Evolutionary conservation across 2,888 invertebrate species (phyloP), one percentile per base, ranked within the genome.

Genomic region (Tipula vernalis): DNA sequence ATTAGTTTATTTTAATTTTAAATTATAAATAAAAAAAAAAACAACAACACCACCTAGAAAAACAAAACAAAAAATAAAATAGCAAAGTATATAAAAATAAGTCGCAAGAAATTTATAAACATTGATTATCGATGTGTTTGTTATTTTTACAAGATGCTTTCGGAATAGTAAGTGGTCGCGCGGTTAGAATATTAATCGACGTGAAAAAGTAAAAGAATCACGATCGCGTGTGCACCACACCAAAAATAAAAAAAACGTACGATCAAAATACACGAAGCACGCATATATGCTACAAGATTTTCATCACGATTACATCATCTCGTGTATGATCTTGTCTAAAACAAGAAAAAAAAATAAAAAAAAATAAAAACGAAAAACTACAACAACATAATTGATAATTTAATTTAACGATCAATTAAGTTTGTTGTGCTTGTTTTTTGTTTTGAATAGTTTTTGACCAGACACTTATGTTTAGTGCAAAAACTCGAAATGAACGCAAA

Each of bases 341-440:
- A 71, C 2, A 12, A n/a, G 15, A 28, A 0, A 3, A 71, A 71
- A 51, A 51, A 15, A 51, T 51, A 15, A 51, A 51, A n/a, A n/a
- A n/a, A n/a, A n/a, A n/a, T n/a, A n/a, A n/a, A n/a, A n/a, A n/a
- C n/a, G n/a, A n/a, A n/a, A 51, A 18, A 44, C 10, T 15, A 71
- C 71, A 71, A 71, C 71, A 71, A 71, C 71, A 71, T 71, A 71
- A 71, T 71, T 71, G 71, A 71, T 71, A 71, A 71, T 71, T 71
- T 71, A 71, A 28, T 71, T 71, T 71, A 71, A 71, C 71, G 71
- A 71, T 71, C 71, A 71, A 71, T 71, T 71, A 71, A 71, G 71
- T 71, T 71, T 12, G 5, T 71, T 10, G 10, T 28, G 12, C 28
- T 28, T n/a, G n/a, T n/a, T 71, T 71, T 57, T 28, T 71, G 0